Conservation (phyloP, 2,797 vertebrate genomes). For the Nasua narica region DNA sequence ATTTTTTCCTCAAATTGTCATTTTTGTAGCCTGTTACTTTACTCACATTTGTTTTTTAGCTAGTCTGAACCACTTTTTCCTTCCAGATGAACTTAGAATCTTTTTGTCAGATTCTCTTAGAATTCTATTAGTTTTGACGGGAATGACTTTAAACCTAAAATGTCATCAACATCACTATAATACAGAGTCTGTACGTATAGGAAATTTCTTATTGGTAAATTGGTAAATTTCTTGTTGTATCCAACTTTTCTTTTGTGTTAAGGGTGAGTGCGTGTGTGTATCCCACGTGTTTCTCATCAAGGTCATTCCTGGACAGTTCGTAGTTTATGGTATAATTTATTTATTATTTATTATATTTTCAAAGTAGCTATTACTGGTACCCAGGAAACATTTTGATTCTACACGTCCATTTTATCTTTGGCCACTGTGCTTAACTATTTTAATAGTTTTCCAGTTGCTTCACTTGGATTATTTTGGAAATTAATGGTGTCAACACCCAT, state of each 20-base stretch:
- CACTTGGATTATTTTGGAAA: constrained; percentile 26
- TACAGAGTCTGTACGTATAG: neutral
- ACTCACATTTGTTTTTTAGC: neutral
- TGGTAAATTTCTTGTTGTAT: neutral
- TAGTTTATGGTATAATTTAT: neutral
- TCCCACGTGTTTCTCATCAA: neutral
- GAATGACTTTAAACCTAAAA: neutral
- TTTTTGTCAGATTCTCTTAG: neutral
- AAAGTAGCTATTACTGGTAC: neutral
- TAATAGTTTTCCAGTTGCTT: constrained; percentile 11
- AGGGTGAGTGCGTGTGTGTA: neutral
- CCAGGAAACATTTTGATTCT: neutral
- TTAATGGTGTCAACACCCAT: neutral
- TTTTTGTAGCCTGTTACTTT: neutral
- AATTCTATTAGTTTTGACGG: neutral
- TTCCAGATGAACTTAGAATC: neutral
- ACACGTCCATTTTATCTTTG: constrained; percentile 33
- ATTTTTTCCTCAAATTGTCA: neutral
- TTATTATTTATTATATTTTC: constrained; percentile 7
- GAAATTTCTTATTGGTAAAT: neutral
- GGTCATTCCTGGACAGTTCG: neutral
- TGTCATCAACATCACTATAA: neutral
- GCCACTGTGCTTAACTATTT: neutral
- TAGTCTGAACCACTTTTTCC: neutral
- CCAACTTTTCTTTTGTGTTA: neutral